These are phyloP conservation scores for Callopanchax toddi DNA, from an alignment of 2,113 vertebrate genomes.

Conservation along the genomic window DNA sequence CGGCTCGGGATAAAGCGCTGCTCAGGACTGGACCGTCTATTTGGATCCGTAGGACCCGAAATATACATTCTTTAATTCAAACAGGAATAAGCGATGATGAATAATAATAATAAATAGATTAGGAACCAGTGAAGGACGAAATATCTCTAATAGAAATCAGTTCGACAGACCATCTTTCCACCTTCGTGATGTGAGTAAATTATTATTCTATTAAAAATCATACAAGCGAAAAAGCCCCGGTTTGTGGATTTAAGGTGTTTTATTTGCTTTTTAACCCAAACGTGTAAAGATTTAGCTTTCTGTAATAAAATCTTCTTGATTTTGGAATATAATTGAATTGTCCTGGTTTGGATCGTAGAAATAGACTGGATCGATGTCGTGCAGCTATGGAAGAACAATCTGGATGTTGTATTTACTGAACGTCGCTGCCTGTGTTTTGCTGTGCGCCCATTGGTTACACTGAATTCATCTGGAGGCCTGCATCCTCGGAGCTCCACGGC, in stretches of 20 bases:
- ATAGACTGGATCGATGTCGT: background rate
- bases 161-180: slow-evolving; percentile 37
- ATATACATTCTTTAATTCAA: background rate
- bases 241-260: background rate
- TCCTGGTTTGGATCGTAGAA: background rate
- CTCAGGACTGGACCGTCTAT: slow-evolving; percentile 35
- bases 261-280: background rate
- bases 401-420: background rate
- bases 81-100: background rate
- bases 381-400: background rate
- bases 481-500: slow-evolving; percentile 64
- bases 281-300: background rate
- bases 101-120: background rate
- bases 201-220: background rate
- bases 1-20: slow-evolving; percentile 74
- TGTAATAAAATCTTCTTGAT: background rate
- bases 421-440: slow-evolving; percentile 8
- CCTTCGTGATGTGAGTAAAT: slow-evolving; percentile 68
- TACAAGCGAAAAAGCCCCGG: too few species aligned
- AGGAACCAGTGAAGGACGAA: background rate
- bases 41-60: background rate
- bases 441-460: slow-evolving; percentile 36
- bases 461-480: slow-evolving; percentile 38
- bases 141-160: background rate
- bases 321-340: background rate